Evolutionary conservation across 30 jellyfish, hydroid and myxozoan species (phyloP).

Genomic region (Hydra vulgaris): DNA sequence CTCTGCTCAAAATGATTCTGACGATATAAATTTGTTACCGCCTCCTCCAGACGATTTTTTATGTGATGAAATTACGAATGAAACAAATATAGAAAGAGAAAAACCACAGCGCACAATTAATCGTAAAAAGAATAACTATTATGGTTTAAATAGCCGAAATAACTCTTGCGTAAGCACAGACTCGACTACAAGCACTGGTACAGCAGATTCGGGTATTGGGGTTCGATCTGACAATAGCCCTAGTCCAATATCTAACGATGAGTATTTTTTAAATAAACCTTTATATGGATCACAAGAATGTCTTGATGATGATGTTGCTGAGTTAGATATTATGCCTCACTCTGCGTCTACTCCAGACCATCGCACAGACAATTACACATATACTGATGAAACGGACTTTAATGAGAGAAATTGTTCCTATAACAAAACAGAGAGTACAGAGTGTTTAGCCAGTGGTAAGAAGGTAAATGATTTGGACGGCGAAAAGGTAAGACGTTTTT

Average conservation of each 20-base stretch:
- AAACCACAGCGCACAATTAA: conserved; percentile 74
- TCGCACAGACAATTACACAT: conserved; percentile 10
- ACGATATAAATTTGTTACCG: conserved; percentile 46
- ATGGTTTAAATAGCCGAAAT: conserved; percentile 45
- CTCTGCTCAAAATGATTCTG: not conserved
- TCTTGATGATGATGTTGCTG: conserved; percentile 52
- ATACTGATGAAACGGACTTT: conserved; percentile 7
- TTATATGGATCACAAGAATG: conserved; percentile 62
- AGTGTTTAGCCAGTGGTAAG: conserved; percentile 24
- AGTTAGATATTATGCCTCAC: conserved; percentile 16
- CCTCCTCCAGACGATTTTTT: conserved; percentile 81
- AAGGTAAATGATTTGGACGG: conserved; percentile 61
- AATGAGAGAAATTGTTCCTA: not conserved
- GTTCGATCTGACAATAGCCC: conserved; percentile 77
- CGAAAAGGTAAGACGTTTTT: conserved; percentile 53
- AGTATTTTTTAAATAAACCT: conserved; percentile 20
- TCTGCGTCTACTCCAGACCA: conserved; percentile 35
- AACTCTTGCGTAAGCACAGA: conserved; percentile 92
- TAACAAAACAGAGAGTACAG: not conserved
- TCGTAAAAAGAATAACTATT: conserved; percentile 70
- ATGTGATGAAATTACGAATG: conserved; percentile 45
- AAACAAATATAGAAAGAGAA: conserved; percentile 59
- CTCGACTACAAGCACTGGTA: conserved; percentile 73
- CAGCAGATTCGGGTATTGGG: conserved; percentile 83
- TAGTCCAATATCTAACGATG: conserved; percentile 52